Evolutionary conservation across 2,888 invertebrate genomes (phyloP).

Genomic region (Petrolisthes cinctipes): DNA sequence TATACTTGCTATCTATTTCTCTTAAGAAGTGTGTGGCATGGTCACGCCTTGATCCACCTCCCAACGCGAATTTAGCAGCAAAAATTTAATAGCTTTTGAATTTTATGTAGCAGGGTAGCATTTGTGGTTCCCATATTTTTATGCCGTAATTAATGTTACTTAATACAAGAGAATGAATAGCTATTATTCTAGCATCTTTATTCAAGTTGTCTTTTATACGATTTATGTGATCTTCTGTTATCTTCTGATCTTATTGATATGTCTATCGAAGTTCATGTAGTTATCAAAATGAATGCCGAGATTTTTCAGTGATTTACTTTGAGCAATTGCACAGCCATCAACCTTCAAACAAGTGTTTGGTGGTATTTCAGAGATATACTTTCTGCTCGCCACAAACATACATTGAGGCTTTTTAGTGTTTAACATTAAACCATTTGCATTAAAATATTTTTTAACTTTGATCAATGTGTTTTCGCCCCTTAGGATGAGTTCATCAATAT

Average conservation of each 20-base stretch:
- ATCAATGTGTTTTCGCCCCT: no score
- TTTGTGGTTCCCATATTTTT: slow-evolving; percentile 15
- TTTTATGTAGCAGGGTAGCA: not conserved
- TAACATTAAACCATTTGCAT: not conserved
- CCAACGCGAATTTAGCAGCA: not conserved
- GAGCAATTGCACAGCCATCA: not conserved
- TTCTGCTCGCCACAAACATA: not conserved
- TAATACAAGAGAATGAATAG: not conserved
- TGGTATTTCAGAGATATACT: not conserved
- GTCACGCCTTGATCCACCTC: not conserved
- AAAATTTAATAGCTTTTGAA: not conserved
- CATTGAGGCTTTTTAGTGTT: no score
- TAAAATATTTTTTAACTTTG: not conserved
- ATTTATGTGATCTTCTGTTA: not conserved
- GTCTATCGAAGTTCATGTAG: slow-evolving; percentile 4
- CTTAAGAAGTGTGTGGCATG: not conserved
- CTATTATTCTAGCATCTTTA: not conserved
- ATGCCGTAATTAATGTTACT: slow-evolving; percentile 16
- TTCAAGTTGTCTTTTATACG: not conserved
- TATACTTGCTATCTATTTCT: not conserved
- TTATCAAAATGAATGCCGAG: not conserved
- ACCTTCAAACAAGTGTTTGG: not conserved
- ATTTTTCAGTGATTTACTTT: not conserved
- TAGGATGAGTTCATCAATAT: no score
- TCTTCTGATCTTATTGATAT: not conserved